phyloP scores from a whole-genome alignment of 37 sponge, comb jelly and placozoan species.

The Bolinopsis microptera region DNA sequence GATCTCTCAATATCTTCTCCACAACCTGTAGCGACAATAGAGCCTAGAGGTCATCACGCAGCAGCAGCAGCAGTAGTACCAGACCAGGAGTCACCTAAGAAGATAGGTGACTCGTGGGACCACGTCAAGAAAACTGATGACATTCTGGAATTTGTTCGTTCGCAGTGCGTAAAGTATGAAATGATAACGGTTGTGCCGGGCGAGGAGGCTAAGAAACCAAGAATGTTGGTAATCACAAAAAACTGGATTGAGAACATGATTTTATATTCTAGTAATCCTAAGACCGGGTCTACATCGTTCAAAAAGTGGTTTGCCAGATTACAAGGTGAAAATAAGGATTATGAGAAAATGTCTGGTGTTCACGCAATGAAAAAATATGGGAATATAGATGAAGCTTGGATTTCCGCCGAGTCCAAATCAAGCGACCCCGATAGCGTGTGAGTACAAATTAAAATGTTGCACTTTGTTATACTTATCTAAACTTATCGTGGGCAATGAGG shows the following conservation, averaged over 20 bases:
- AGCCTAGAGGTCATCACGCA: not conserved
- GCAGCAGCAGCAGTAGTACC: too few species aligned
- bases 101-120: not conserved
- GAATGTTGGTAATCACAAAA: not conserved
- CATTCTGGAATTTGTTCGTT: not conserved
- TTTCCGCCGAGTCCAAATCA: not conserved
- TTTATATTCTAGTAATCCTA: slow-evolving; percentile 46
- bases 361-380: slow-evolving; percentile 38
- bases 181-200: not conserved
- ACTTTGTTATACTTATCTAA: too few species aligned
- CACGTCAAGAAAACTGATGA: slow-evolving; percentile 9
- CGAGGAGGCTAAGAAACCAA: not conserved
- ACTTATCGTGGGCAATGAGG: too few species aligned
- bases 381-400: not conserved
- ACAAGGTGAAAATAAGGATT: not conserved
- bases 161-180: not conserved
- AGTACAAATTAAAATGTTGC: not conserved
- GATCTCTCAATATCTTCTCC: not conserved
- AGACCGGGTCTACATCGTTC: slow-evolving; percentile 57
- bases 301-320: slow-evolving; percentile 8
- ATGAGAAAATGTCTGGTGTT: not conserved
- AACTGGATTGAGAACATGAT: slow-evolving; percentile 8
- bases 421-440: not conserved
- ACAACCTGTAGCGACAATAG: not conserved
- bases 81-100: not conserved